phyloP scores from a whole-genome alignment of 2,797 vertebrate species.

The Labroides dimidiatus region DNA sequence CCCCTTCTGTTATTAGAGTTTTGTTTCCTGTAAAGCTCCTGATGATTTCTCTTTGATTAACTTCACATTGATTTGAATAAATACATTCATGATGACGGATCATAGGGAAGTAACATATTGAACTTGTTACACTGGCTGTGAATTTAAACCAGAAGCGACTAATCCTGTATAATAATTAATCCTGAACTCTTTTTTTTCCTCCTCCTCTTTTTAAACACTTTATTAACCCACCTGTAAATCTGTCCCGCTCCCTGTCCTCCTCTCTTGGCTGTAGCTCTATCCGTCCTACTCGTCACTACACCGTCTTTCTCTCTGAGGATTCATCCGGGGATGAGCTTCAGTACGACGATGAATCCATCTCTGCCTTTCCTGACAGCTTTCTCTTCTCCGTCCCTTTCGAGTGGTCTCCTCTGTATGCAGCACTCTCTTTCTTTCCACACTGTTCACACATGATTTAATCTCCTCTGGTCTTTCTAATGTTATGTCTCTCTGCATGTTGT shows the following conservation, averaged over 20 bases:
- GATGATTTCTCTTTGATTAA: no score
- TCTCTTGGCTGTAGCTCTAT: slow-evolving; percentile 87
- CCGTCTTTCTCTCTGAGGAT: slow-evolving; percentile 98
- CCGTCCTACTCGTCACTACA: slow-evolving; percentile 96
- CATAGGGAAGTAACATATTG: no score
- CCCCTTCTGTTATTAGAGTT: background rate
- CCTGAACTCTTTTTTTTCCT: no score
- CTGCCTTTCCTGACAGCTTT: slow-evolving; percentile 95
- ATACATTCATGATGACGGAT: no score
- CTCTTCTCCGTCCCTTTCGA: slow-evolving; percentile 96
- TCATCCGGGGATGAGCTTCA: slow-evolving; percentile 96
- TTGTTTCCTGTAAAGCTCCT: no score
- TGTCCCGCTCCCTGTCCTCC: background rate
- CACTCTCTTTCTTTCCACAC: slow-evolving; percentile 31
- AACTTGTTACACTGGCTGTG: no score
- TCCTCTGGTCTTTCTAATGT: slow-evolving; percentile 6
- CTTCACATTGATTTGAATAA: no score
- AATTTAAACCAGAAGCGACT: no score
- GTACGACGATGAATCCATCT: slow-evolving; percentile 88
- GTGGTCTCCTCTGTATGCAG: slow-evolving; percentile 90
- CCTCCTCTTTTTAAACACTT: no score
- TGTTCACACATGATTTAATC: slow-evolving; percentile 7
- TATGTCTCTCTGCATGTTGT: background rate
- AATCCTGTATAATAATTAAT: no score
- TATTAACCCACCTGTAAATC: no score